Percentiles rank a stretch among this genome's conserved stretches.
Evolutionary conservation across 2,888 invertebrate genomes (phyloP).

Genomic region (Thecocarcelia acutangulata): DNA sequence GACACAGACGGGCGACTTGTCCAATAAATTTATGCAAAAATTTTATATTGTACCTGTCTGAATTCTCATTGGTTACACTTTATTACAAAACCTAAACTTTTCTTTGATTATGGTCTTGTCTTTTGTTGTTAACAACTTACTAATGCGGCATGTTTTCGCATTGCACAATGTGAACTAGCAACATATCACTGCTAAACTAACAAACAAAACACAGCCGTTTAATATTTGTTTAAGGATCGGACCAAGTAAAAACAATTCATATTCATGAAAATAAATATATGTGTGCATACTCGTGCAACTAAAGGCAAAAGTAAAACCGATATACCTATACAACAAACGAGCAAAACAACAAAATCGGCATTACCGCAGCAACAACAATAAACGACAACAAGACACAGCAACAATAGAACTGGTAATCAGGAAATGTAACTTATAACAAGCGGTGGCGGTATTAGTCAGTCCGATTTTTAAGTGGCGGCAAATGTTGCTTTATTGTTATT

Average conservation of each 20-base stretch:
- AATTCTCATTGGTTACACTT: neutral
- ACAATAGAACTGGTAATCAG: slow-evolving; percentile 61
- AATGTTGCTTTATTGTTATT: slow-evolving; percentile 63
- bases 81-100: neutral
- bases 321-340: slow-evolving; percentile 26
- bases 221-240: slow-evolving; percentile 42
- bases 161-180: slow-evolving; percentile 36
- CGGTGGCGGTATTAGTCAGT: slow-evolving; percentile 60
- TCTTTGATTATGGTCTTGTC: slow-evolving; percentile 17
- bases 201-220: slow-evolving; percentile 12
- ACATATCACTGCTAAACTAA: slow-evolving; percentile 29
- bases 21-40: neutral
- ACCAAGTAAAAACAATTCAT: slow-evolving; percentile 51
- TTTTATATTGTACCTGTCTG: neutral
- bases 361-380: slow-evolving; percentile 34
- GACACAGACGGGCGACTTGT: too few relatives aligned
- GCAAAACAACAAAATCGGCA: slow-evolving; percentile 54
- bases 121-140: slow-evolving; percentile 40
- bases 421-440: slow-evolving; percentile 65
- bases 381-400: slow-evolving; percentile 41
- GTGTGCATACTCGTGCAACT: neutral
- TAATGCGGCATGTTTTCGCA: slow-evolving; percentile 8
- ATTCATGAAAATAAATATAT: slow-evolving; percentile 36
- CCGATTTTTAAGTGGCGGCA: slow-evolving; percentile 65
- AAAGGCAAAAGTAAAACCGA: slow-evolving; percentile 43